Base-by-base conservation (phyloP, 2,113 vertebrate genomes). In the Haemorhous mexicanus region DNA sequence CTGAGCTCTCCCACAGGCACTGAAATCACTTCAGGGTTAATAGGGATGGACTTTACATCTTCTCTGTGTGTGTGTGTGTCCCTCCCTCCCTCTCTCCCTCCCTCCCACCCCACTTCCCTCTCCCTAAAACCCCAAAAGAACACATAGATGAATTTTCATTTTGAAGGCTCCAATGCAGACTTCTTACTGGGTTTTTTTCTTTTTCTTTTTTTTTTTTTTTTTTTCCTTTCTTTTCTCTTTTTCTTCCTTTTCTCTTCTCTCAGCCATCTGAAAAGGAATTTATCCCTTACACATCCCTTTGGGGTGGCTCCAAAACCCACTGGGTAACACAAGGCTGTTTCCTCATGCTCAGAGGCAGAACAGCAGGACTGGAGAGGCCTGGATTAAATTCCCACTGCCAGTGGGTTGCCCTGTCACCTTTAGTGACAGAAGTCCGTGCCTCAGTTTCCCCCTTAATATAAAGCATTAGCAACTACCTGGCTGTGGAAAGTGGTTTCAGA, bases 201-300 rank as follows among this genome's bases (percentile, higher is more conserved):
- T 43, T 43, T 43, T 43, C 14, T 41, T 17, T 46, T 7, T 6
- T 9, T 16, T 26, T 9, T 11, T 11, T 4, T 11, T 30, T 37
- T 26, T 7, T 8, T 15, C 3, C 7, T 24, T 27, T 4, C 2
- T 15, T 39, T 41, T 27, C 5, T 10, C 2, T 16, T 21, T 26
- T 30, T 12, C 20, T 7, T 15, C 8, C 2, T 39, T 47, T 32
- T 7, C 35, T n/a, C 21, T 56, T 43, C 3, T 67, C 56, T 89
- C 35, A 43, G 35, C 58, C 13, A 15, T 18, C 52, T 55, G 17
- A 17, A 75, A 84, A 79, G 27, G 58, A 37, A 17, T 49, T 43
- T 7, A 8, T 63, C 37, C 26, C 26, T 79, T 73, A n/a, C 12
- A 4, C 16, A 15, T 43, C 37, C 17, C 20, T 67, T 74, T 18